These are phyloP conservation scores for Strigamia crassipes DNA, from an alignment of 2,888 invertebrate genomes.

Conservation along the genomic window DNA sequence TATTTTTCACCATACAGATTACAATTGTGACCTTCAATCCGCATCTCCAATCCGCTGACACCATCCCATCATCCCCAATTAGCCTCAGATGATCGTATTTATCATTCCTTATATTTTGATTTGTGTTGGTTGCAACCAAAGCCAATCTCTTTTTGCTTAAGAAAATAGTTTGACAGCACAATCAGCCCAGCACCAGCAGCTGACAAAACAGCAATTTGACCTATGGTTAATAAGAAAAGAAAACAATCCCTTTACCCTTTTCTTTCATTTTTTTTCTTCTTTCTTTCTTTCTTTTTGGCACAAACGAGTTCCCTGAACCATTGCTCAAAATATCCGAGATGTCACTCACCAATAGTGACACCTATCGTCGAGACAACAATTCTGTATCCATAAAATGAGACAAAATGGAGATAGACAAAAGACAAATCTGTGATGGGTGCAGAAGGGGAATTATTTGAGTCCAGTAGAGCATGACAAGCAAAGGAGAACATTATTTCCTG, in stretches of 20 bases:
- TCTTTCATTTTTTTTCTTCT: no score
- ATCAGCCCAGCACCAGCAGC: neutral
- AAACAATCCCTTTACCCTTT: neutral
- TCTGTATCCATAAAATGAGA: neutral
- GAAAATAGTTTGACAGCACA: neutral
- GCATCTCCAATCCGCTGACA: no score
- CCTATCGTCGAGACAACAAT: neutral
- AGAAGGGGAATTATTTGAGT: constrained; percentile 1
- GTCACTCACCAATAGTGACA: neutral
- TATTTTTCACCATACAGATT: no score
- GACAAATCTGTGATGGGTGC: constrained; percentile 1
- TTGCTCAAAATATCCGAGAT: constrained; percentile 4
- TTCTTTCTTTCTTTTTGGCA: neutral
- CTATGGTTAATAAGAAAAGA: neutral
- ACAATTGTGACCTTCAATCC: no score
- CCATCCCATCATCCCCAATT: no score
- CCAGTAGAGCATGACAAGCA: constrained; percentile 4
- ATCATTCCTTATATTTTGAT: no score
- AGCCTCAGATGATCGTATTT: no score
- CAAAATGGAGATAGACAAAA: neutral
- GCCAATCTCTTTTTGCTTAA: no score
- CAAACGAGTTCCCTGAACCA: neutral
- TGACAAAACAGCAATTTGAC: neutral
- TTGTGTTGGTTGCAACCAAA: no score
- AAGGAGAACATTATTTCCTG: constrained; percentile 6